phyloP scores from a whole-genome alignment of 2,113 vertebrate genomes.

The Acrocephalus kingi region DNA sequence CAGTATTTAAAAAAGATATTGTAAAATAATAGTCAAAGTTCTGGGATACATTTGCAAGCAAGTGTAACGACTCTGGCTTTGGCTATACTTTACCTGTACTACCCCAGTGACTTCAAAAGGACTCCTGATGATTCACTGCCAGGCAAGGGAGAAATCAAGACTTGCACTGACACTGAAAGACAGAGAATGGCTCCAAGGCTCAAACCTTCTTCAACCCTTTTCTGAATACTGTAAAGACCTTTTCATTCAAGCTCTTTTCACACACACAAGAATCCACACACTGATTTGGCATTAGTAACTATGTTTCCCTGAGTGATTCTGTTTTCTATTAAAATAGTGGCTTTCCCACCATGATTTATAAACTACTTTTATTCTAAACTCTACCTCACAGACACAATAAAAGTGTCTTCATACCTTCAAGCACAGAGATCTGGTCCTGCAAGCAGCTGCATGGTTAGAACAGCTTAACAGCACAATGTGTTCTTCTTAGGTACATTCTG shows the following conservation, averaged over 20 bases:
- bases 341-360: neutral
- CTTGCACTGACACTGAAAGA: neutral
- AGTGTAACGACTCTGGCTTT: neutral
- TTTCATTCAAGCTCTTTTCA: neutral
- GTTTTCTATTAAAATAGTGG: neutral
- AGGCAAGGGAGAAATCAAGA: neutral
- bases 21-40: neutral
- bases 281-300: neutral
- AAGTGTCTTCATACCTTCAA: neutral
- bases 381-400: neutral
- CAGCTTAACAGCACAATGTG: neutral
- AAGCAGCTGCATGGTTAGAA: neutral
- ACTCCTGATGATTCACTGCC: neutral
- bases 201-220: neutral
- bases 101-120: neutral
- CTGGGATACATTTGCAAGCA: neutral
- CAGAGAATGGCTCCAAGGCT: neutral
- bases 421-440: neutral
- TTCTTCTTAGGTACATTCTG: neutral
- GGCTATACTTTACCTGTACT: neutral
- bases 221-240: neutral
- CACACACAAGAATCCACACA: neutral
- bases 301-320: neutral
- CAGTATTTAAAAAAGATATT: neutral
- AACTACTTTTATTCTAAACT: neutral